Evolutionary conservation across 2,797 vertebrate species (phyloP).

Genomic region (Falco biarmicus): DNA sequence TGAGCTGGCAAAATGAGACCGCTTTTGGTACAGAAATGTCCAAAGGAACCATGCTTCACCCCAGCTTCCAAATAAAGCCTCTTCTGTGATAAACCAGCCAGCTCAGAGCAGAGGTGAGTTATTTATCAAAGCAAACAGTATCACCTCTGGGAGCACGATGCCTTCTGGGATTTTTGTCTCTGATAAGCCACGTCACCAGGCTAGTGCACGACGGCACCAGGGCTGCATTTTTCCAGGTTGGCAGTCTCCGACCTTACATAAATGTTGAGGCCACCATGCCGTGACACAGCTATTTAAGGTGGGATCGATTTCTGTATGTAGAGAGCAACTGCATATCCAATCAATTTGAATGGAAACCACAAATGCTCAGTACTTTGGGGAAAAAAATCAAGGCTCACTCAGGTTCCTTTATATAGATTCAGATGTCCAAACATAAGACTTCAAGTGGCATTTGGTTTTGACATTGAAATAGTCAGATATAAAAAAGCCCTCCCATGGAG

Average conservation of each 20-base stretch:
- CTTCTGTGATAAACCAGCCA: rapidly evolving
- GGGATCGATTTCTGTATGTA: rapidly evolving
- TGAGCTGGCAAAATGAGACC: background rate
- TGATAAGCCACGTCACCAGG: rapidly evolving
- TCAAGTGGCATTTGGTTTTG: background rate
- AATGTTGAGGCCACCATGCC: rapidly evolving
- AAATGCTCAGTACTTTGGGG: background rate
- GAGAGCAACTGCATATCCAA: background rate
- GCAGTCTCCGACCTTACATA: background rate
- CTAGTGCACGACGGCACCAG: rapidly evolving
- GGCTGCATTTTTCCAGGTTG: background rate
- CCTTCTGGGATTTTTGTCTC: background rate
- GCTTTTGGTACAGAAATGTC: background rate
- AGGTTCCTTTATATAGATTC: background rate
- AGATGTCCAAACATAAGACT: background rate
- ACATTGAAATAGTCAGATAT: background rate
- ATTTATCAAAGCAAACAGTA: background rate
- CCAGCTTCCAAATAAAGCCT: background rate
- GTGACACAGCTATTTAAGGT: background rate
- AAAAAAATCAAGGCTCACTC: background rate
- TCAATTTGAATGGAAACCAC: background rate
- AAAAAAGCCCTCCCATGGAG: background rate
- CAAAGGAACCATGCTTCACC: background rate
- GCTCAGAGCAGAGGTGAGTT: background rate
- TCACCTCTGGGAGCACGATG: background rate